These are phyloP conservation scores for Florisuga fusca DNA, from an alignment of 2,797 vertebrate species.

Conservation along the genomic window DNA sequence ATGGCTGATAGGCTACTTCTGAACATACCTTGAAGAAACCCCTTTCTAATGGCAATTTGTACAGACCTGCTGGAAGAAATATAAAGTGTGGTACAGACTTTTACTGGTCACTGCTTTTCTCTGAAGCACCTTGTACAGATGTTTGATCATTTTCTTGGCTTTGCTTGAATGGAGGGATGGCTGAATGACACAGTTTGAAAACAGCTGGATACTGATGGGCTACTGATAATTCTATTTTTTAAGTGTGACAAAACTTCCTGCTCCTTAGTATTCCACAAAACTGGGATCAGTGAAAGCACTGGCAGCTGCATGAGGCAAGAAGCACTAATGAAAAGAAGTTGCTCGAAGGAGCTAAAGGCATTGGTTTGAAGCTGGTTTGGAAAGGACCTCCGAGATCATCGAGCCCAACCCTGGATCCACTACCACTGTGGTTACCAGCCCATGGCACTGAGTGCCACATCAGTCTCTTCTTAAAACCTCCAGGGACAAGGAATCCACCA, in stretches of 20 bases:
- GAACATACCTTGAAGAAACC: background rate
- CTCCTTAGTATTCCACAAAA: background rate
- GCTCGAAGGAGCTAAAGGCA: background rate
- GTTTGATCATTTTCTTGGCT: background rate
- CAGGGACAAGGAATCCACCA: too few species aligned
- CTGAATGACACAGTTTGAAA: background rate
- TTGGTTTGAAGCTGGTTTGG: background rate
- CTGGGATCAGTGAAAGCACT: background rate
- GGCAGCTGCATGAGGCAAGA: background rate
- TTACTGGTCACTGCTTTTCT: background rate
- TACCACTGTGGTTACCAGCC: too few species aligned
- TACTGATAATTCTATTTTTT: background rate
- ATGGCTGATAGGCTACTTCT: accelerated
- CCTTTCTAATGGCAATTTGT: background rate
- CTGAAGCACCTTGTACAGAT: background rate
- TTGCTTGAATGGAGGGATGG: background rate
- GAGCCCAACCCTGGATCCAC: too few species aligned
- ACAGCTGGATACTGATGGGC: background rate
- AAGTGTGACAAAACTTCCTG: background rate
- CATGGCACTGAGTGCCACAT: too few species aligned
- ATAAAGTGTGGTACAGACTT: background rate
- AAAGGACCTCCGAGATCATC: too few species aligned
- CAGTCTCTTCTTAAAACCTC: too few species aligned
- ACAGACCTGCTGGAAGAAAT: background rate
- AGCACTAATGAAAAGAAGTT: background rate